Evolutionary conservation across 2,888 invertebrate genomes (phyloP).

Genomic region (Pammene fasciana): DNA sequence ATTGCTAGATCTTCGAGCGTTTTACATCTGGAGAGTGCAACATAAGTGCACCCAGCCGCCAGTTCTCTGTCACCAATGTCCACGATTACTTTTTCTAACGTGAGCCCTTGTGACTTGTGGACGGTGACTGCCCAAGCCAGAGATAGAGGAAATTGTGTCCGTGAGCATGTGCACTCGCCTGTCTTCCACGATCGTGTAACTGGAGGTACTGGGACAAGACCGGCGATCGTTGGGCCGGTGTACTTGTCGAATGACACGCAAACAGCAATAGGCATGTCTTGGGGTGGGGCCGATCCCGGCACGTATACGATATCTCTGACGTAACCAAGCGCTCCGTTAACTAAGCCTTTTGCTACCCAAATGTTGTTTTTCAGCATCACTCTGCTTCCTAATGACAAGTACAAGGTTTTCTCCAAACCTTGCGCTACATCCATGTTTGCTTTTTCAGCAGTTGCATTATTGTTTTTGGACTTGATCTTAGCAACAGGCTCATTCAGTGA

Average conservation of each 20-base stretch:
- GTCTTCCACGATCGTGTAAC: not conserved
- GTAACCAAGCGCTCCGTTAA: not conserved
- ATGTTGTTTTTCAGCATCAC: not conserved
- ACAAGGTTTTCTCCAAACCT: not conserved
- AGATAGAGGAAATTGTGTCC: not conserved
- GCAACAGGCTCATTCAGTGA: no score
- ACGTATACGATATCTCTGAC: not conserved
- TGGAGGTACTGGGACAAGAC: not conserved
- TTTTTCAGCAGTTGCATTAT: no score
- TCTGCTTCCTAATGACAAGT: not conserved
- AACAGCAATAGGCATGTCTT: not conserved
- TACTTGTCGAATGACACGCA: no score
- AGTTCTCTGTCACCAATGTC: not conserved
- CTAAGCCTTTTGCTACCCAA: not conserved
- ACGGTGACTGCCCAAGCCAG: not conserved
- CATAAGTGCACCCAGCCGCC: not conserved
- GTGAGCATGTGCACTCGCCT: not conserved
- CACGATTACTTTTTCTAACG: not conserved
- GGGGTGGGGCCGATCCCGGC: not conserved
- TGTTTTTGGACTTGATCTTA: no score
- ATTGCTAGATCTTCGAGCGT: no score
- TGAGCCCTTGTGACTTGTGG: not conserved
- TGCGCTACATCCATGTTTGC: no score
- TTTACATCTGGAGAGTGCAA: conserved; percentile 1
- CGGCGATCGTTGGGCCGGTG: no score